These are phyloP conservation scores for Sakesphorus luctuosus DNA, from an alignment of 2,113 vertebrate genomes.

Conservation along the genomic window DNA sequence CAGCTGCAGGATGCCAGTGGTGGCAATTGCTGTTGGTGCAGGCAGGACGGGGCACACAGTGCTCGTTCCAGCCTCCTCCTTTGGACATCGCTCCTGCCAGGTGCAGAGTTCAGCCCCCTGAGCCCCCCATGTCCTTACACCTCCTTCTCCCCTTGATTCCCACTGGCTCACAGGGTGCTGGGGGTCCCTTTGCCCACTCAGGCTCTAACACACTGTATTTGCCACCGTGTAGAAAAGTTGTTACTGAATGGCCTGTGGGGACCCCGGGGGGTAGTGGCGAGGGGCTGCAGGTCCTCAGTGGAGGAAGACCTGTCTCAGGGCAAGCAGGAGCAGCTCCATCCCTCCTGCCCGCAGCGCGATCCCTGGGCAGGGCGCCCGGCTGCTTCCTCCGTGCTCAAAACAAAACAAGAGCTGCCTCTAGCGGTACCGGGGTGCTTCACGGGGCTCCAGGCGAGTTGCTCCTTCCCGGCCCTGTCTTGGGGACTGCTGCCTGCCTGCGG, in stretches of 20 bases:
- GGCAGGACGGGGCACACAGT: fast-evolving
- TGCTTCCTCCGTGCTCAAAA: background rate
- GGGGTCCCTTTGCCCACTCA: background rate
- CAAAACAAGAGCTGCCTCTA: constrained; percentile 65
- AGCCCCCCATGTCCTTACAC: background rate
- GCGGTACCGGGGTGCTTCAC: background rate
- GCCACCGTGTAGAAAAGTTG: background rate
- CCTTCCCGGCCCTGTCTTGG: background rate
- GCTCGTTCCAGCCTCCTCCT: background rate
- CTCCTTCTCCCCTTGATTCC: background rate
- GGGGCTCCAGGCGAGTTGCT: background rate
- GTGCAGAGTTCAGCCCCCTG: background rate
- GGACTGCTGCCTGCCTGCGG: background rate
- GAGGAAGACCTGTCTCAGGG: background rate
- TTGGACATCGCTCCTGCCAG: background rate
- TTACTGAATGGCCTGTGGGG: background rate
- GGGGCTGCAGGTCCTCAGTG: background rate
- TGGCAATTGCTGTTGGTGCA: fast-evolving
- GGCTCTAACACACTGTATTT: fast-evolving
- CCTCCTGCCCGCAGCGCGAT: background rate
- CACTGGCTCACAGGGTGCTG: fast-evolving
- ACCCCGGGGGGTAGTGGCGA: fast-evolving
- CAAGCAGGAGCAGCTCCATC: background rate
- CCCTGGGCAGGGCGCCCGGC: background rate
- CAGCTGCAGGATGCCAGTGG: background rate